Evolutionary conservation across 2,888 invertebrate genomes (phyloP), one percentile per base, ranked within the genome.

Genomic region (Ectobius pallidus): DNA sequence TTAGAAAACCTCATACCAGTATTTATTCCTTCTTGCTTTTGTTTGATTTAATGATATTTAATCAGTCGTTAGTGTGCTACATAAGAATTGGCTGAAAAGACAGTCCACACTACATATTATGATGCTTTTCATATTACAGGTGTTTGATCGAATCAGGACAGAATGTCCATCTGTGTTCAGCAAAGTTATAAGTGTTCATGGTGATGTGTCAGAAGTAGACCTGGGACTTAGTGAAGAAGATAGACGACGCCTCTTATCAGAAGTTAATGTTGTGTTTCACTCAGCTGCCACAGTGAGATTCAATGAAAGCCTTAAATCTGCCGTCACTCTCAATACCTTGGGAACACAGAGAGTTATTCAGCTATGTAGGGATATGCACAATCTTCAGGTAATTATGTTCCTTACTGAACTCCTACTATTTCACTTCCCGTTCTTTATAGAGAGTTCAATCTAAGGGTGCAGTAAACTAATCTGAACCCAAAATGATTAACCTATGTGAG

Each of bases 241-340:
- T 70, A 84, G 81, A 16, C 78, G 82, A 6, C 74, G 74, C 7
- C 78, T 87, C n/a, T 67, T 65, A 20, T 80, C 84, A 7, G 81
- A 85, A 32, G 84, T 87, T 20, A 80, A 85, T 46, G 81, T 89
- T 44, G 87, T 89, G 14, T 87, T 89, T 79, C 89, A 89, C 79
- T 86, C 87, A 67, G 89, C 89, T 1, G 89, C 89, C 27, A 89
- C 88, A 1, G 86, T 89, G 69, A 82, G 85, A 75, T 89, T 89
- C 79, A 87, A 89, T 79, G 89, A 89, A 78, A 84, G 83, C 6
- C 82, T 89, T 30, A 83, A 84, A 81, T 80, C 84, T 16, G 86
- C 88, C 1, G 83, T 88, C 42, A 83, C 84, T 71, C 85, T 88
- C 83, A 89, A 89, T 81, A 86, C 88, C 1, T 78, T 85, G 14